phyloP scores from a whole-genome alignment of 2,888 invertebrate genomes.

The Cacoxenus indagator region DNA sequence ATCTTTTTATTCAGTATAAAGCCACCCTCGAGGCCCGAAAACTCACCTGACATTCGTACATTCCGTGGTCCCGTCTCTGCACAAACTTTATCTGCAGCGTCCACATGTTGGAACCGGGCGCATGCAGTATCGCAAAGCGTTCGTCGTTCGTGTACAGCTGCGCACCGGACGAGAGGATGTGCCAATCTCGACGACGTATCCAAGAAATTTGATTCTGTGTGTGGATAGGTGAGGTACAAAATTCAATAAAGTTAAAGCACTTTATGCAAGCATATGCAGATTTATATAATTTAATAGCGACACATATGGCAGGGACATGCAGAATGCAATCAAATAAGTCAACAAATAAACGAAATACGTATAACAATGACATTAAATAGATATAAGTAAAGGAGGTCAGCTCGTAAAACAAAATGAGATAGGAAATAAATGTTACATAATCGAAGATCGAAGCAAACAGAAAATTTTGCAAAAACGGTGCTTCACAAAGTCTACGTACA shows the following conservation, averaged over 20 bases:
- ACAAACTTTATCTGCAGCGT: slow-evolving; percentile 94
- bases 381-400: no score
- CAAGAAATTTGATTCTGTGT: slow-evolving; percentile 85
- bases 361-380: no score
- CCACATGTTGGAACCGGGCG: slow-evolving; percentile 93
- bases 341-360: no score
- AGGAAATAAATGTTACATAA: no score
- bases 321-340: no score
- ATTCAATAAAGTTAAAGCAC: neutral
- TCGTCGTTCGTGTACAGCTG: slow-evolving; percentile 94
- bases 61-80: slow-evolving; percentile 92
- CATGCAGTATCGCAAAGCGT: slow-evolving; percentile 84
- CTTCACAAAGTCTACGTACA: no score
- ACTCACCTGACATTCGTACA: slow-evolving; percentile 92
- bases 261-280: no score
- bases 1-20: neutral
- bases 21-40: neutral
- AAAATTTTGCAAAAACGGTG: no score
- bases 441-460: no score
- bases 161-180: slow-evolving; percentile 91
- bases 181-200: slow-evolving; percentile 93
- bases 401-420: no score
- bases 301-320: no score
- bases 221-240: neutral
- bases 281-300: no score